Base-by-base conservation (phyloP, 2,888 invertebrate genomes). In the Quadroppia sp. region DNA sequence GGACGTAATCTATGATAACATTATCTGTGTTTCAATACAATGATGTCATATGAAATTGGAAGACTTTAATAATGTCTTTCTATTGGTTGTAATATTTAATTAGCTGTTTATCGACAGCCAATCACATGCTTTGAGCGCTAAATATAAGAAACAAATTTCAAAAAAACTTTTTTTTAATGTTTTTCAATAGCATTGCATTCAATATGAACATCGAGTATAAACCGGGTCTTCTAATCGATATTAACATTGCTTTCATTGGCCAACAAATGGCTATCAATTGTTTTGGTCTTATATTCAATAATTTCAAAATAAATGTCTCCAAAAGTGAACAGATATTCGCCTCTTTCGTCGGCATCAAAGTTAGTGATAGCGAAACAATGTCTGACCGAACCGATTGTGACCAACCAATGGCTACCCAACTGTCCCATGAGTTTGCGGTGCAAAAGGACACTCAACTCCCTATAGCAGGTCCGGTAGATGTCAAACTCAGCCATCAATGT, bases 401-500 rank as follows among this genome's bases (percentile, higher is more conserved):
- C 67, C 25, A 73, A 36, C 36, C 53, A 73, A 28, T 67, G 11
- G 13, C 17, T 23, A 17, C 28, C 45, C 4, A 73, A n/a, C 28
- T 36, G n/a, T 42, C 13, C 4, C 4, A 28, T 6, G 17, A 73
- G 32, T 45, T 25, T 23, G 69, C 69, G 67, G 23, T 73, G 73
- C 28, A 73, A 56, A 17, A 28, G 25, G 69, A 73, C 61, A 67
- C 67, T 28, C 15, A 73, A 0, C 13, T 71, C 69, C 17, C 73
- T 28, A 30, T 69, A 73, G 23, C 73, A 73, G 13, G 20, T 73
- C 40, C 40, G 32, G 48, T 73, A 73, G 36, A 32, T 17, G 36
- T 73, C 73, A 28, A 56, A 73, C 30, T 73, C 25, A 94, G 32
- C 1, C 15, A 32, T 32, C 17, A 20, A 2, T 3, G 30, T 6